These are phyloP conservation scores for Oncorhynchus tshawytscha DNA, from an alignment of 2,113 vertebrate species.

Conservation along the genomic window DNA sequence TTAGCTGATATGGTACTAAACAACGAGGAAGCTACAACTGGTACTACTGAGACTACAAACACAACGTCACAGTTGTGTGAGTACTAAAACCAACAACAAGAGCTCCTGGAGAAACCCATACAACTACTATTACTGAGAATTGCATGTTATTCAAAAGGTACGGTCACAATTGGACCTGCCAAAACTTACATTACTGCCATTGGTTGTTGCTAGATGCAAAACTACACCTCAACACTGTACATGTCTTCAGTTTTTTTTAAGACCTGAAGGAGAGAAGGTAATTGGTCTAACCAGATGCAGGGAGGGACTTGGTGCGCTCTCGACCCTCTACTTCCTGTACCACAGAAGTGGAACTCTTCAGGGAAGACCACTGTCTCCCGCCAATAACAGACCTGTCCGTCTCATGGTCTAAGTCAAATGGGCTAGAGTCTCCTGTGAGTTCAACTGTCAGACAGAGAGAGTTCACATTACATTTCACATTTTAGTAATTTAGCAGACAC, in stretches of 20 bases:
- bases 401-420: slow-evolving; percentile 65
- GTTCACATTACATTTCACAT: no score
- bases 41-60: no score
- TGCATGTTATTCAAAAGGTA: slow-evolving; percentile 1
- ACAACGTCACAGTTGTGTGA: no score
- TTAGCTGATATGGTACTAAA: not conserved
- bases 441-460: slow-evolving; percentile 59
- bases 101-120: no score
- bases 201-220: no score
- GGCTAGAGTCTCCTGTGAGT: slow-evolving; percentile 69
- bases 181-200: not conserved
- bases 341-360: slow-evolving; percentile 65
- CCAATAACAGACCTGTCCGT: slow-evolving; percentile 52
- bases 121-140: no score
- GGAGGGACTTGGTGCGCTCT: slow-evolving; percentile 79
- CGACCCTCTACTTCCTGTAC: slow-evolving; percentile 48
- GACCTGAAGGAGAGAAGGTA: slow-evolving; percentile 8
- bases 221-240: no score
- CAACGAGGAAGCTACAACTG: no score
- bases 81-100: no score
- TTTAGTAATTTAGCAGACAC: no score
- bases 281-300: slow-evolving; percentile 72
- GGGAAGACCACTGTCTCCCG: slow-evolving; percentile 68
- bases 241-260: not conserved
- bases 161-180: not conserved